phyloP scores from a whole-genome alignment of 2,888 invertebrate genomes.

The Chrysolina haemoptera region DNA sequence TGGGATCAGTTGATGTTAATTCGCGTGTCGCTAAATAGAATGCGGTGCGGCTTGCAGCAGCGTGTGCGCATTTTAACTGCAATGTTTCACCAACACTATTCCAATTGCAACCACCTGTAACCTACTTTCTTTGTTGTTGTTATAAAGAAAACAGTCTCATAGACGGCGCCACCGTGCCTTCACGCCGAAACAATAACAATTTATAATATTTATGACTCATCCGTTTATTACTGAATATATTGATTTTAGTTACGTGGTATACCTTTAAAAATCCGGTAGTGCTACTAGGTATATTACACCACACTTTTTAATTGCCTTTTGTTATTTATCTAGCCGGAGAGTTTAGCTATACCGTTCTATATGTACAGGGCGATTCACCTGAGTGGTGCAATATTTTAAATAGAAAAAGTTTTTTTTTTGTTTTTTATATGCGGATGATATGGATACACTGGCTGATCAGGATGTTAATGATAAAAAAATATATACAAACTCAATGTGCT shows the following conservation, averaged over 20 bases:
- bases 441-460: no score
- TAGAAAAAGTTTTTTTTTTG: no score
- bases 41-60: not conserved
- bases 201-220: conserved; percentile 7
- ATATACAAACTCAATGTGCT: no score
- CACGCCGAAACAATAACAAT: conserved; percentile 4
- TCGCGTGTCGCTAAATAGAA: not conserved
- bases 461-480: no score
- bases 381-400: no score
- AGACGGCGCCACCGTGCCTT: not conserved
- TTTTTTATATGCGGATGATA: no score
- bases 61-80: not conserved
- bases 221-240: not conserved
- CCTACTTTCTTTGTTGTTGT: conserved; percentile 9
- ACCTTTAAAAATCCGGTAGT: not conserved
- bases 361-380: not conserved
- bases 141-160: not conserved
- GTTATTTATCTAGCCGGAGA: not conserved
- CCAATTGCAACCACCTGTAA: conserved; percentile 8
- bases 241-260: not conserved
- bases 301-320: not conserved
- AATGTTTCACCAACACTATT: not conserved
- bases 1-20: not conserved
- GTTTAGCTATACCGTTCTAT: not conserved
- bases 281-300: not conserved